Base-by-base conservation (phyloP, 2,797 vertebrate genomes). In the Gila robusta region DNA sequence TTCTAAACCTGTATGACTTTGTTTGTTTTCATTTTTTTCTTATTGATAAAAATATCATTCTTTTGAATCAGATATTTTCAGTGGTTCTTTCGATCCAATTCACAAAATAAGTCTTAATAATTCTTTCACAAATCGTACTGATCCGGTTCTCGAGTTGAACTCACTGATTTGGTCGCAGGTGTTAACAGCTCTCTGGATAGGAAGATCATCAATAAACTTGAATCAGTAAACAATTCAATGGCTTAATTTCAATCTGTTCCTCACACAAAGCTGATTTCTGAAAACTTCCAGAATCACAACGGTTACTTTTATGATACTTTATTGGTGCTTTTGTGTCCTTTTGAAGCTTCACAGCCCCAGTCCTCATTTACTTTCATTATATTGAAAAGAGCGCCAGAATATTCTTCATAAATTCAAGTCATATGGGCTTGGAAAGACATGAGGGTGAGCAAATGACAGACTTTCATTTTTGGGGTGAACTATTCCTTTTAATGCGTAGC, bases 311-410 rank as follows among this genome's bases (percentile, higher is more conserved):
- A 56, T 37, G 21, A 39, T 77, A 39, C 21, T 37, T 39, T n/a
- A n/a, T 59, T n/a, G 19, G 19, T n/a, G 5, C 10, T 37, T n/a
- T 77, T 59, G 74, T 59, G 21, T 39, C 11, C 35, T 59, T 78
- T 78, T 78, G 21, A 78, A 59, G 52, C 76, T n/a, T 77, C 52
- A 39, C 11, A 77, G 21, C 52, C 12, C 21, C 52, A n/a, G 74
- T 16, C 12, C 23, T 41, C 14, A 10, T 78, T 62, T 39, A 78
- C 14, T 62, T 59, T 39, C 12, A 78, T 41, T 62, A 62, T 62
- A 59, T 41, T 59, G 7, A 62, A 78, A 78, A 62, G 12, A 59
- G 7, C 9, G 1, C 6, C 54, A 78, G 23, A 17, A 59, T 39
- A 78, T 78, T 39, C 52, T 62, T 62, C 23, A 78, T 17, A 37